Conservation (phyloP, 2,113 vertebrate genomes). For the Solea senegalensis region DNA sequence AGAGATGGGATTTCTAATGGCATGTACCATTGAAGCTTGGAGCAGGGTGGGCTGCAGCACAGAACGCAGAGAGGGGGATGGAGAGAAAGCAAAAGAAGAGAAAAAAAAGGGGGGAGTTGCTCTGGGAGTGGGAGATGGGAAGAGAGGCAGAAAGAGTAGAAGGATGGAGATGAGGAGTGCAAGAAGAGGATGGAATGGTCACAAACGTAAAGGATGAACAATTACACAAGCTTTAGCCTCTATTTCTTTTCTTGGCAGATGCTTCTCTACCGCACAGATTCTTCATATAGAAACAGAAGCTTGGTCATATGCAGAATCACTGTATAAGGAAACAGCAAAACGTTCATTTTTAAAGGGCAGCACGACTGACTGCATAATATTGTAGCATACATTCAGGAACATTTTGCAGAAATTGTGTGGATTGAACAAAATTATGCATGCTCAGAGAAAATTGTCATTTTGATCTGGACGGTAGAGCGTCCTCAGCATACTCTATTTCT, state of each 20-base stretch:
- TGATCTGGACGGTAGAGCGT: not conserved
- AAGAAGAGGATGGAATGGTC: constrained; percentile 25
- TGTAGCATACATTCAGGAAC: constrained; percentile 15
- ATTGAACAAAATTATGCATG: constrained; percentile 3
- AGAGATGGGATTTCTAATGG: constrained; percentile 84
- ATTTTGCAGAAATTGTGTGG: constrained; percentile 16
- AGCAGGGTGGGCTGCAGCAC: constrained; percentile 84
- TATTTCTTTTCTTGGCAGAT: constrained; percentile 8
- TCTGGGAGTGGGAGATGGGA: constrained; percentile 15
- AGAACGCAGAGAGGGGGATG: constrained; percentile 38
- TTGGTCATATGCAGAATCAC: constrained; percentile 14
- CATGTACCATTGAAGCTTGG: constrained; percentile 87
- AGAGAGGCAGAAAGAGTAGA: constrained; percentile 25
- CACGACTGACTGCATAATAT: constrained; percentile 24
- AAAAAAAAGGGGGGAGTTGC: constrained; percentile 54
- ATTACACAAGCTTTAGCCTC: not conserved
- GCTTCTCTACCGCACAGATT: constrained; percentile 5
- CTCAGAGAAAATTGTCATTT: not conserved
- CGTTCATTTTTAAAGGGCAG: constrained; percentile 51
- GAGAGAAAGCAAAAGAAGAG: constrained; percentile 48
- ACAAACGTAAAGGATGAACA: constrained; percentile 4
- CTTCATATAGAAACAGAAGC: constrained; percentile 7
- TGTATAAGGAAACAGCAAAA: constrained; percentile 16
- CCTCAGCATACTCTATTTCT: not conserved
- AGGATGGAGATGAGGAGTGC: not conserved